Conservation (phyloP, 1,140 invertebrate species). For the Daktulosphaira vitifoliae region DNA sequence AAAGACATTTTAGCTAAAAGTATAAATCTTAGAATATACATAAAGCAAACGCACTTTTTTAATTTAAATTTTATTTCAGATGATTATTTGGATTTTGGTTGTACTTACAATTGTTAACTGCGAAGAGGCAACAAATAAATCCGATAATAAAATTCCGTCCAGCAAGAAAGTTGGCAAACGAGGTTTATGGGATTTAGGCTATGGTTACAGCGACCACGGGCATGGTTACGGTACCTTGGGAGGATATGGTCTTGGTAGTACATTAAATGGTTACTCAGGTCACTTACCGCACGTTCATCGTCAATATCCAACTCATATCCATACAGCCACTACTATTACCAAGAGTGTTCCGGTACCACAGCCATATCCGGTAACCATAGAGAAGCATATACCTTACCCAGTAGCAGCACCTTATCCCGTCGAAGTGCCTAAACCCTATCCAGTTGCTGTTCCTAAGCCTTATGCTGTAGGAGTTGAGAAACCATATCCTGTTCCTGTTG, state of each 20-base stretch:
- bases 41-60: too few species aligned
- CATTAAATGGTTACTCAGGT: background rate
- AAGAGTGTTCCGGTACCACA: constrained; percentile 37
- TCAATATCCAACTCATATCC: constrained; percentile 29
- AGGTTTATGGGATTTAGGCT: constrained; percentile 1
- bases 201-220: constrained; percentile 16
- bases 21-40: too few species aligned
- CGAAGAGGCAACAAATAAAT: background rate
- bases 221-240: constrained; percentile 34
- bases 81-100: background rate
- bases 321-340: constrained; percentile 34
- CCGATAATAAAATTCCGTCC: background rate
- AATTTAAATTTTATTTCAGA: constrained; percentile 7
- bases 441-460: constrained; percentile 38
- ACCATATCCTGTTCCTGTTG: constrained; percentile 37
- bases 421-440: constrained; percentile 37
- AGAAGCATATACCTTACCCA: constrained; percentile 38
- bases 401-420: constrained; percentile 39
- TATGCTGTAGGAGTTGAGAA: constrained; percentile 37
- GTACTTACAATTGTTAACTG: background rate
- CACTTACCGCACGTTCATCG: background rate
- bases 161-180: constrained; percentile 1
- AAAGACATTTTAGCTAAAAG: too few species aligned
- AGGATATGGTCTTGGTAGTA: constrained; percentile 25
- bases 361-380: constrained; percentile 37